These are phyloP conservation scores for Daubentonia madagascariensis DNA, from an alignment of 2,113 vertebrate species.

Conservation along the genomic window DNA sequence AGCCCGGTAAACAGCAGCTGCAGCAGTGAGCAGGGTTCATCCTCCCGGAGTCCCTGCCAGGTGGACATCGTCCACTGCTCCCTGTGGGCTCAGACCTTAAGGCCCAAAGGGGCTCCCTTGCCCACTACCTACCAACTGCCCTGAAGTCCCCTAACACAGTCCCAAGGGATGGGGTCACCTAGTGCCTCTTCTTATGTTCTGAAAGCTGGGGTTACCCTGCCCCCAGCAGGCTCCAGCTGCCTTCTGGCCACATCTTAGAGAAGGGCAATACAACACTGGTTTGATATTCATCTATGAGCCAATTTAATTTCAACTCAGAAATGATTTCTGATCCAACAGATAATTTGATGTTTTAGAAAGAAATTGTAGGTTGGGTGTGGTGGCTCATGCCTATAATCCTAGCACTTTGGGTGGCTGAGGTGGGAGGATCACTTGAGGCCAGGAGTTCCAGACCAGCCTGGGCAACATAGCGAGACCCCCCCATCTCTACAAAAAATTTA, in stretches of 20 bases:
- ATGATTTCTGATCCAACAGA: neutral
- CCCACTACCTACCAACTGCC: neutral
- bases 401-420: neutral
- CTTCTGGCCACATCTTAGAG: neutral
- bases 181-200: neutral
- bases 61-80: neutral
- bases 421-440: neutral
- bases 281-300: neutral
- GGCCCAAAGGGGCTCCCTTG: neutral
- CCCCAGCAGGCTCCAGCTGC: neutral
- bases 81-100: neutral
- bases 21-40: neutral
- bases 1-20: neutral
- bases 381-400: no score
- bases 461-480: neutral
- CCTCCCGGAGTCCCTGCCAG: neutral
- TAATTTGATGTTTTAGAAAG: neutral
- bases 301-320: neutral
- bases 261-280: neutral
- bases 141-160: neutral
- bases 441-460: neutral
- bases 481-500: neutral
- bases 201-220: neutral
- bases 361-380: neutral
- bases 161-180: neutral